A percentile compares a stretch with the other conserved stretches of the same genome.
phyloP scores from a whole-genome alignment of 2,888 invertebrate species.

The Lamproptera curius region DNA sequence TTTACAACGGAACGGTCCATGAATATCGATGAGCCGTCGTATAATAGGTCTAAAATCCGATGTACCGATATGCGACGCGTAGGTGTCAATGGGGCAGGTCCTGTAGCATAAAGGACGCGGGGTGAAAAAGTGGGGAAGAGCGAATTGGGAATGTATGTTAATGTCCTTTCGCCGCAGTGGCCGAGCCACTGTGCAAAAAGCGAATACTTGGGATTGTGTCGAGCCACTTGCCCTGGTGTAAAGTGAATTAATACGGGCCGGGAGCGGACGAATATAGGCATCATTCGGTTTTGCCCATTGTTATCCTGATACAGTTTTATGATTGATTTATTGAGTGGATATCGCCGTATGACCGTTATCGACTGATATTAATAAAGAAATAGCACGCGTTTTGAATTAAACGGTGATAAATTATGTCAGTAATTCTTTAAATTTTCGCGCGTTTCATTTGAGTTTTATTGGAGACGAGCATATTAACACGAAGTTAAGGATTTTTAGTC shows the following conservation, averaged over 20 bases:
- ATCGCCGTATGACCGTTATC: neutral
- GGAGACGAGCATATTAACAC: no score
- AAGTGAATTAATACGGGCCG: conserved; percentile 54
- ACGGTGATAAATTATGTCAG: no score
- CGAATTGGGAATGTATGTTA: conserved; percentile 59
- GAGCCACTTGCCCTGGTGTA: conserved; percentile 58
- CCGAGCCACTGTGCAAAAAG: conserved; percentile 53
- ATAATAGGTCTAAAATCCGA: conserved; percentile 56
- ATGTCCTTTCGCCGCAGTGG: conserved; percentile 54
- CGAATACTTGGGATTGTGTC: conserved; percentile 61
- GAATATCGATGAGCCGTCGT: conserved; percentile 65
- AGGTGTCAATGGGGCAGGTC: conserved; percentile 64
- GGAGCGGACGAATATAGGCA: conserved; percentile 38
- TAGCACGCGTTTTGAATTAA: no score
- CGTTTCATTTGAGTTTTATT: no score
- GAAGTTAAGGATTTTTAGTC: no score
- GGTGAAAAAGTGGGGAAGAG: conserved; percentile 41
- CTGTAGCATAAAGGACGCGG: conserved; percentile 52
- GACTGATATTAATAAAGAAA: neutral
- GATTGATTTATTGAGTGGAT: conserved; percentile 6
- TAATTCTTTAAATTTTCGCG: no score
- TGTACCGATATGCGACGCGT: conserved; percentile 46
- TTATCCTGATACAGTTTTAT: conserved; percentile 3
- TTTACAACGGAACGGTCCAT: conserved; percentile 62
- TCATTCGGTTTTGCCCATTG: conserved; percentile 27